Percentiles rank a stretch among this genome's conserved stretches.
Evolutionary conservation across 2,888 invertebrate species (phyloP).

Genomic region (Zygaena filipendulae): DNA sequence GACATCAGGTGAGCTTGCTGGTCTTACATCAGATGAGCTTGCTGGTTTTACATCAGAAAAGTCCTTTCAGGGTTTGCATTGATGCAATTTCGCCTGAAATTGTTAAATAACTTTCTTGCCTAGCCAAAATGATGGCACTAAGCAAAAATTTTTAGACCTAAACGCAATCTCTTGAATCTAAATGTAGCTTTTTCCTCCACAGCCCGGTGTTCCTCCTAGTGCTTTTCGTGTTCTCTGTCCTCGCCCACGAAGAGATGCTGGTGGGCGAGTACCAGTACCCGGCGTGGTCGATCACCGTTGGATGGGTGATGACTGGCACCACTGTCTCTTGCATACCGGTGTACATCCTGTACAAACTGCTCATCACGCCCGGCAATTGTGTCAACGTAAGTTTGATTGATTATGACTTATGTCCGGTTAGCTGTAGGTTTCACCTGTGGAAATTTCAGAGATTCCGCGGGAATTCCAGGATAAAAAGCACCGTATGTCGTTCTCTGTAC

Average conservation of each 20-base stretch:
- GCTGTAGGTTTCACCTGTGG: too few relatives aligned
- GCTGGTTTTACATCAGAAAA: constrained; percentile 84
- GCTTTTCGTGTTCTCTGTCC: constrained; percentile 85
- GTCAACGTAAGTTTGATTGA: constrained; percentile 25
- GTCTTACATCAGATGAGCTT: constrained; percentile 75
- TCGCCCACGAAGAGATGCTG: constrained; percentile 84
- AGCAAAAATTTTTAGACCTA: too few relatives aligned
- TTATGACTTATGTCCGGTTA: too few relatives aligned
- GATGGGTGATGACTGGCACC: constrained; percentile 85
- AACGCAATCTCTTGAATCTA: too few relatives aligned
- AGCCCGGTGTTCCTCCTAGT: constrained; percentile 87
- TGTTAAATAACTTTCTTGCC: too few relatives aligned
- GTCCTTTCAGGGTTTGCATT: constrained; percentile 84
- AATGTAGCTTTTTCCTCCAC: too few relatives aligned
- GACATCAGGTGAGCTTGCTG: constrained; percentile 81
- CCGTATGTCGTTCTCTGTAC: too few relatives aligned
- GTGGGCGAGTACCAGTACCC: constrained; percentile 81
- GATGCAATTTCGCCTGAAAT: too few relatives aligned
- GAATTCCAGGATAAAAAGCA: too few relatives aligned
- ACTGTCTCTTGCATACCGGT: constrained; percentile 88
- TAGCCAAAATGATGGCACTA: too few relatives aligned
- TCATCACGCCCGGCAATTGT: constrained; percentile 73
- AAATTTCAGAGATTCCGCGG: too few relatives aligned
- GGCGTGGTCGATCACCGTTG: constrained; percentile 82
- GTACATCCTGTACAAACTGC: constrained; percentile 83